A percentile compares a stretch with the other conserved stretches of the same genome.
Evolutionary conservation across 2,113 vertebrate species (phyloP).

Genomic region (Monopterus albus): DNA sequence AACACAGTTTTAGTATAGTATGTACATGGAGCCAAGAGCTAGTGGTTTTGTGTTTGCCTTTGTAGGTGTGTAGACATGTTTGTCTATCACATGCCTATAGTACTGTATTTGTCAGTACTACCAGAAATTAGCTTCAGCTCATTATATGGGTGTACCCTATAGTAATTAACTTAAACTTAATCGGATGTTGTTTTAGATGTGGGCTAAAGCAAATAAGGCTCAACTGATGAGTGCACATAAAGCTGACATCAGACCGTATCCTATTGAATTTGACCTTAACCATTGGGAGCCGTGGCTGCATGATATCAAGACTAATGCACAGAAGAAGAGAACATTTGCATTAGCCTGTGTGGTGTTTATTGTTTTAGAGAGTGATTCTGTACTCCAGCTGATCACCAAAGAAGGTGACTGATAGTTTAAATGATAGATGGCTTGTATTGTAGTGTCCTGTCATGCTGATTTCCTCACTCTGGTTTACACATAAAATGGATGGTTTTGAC

Average conservation of each 20-base stretch:
- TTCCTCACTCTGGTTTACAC: conserved; percentile 6
- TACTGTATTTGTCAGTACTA: conserved; percentile 19
- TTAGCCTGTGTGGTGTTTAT: not conserved
- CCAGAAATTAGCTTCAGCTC: conserved; percentile 20
- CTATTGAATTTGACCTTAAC: conserved; percentile 4
- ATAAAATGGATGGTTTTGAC: conserved; percentile 7
- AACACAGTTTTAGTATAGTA: too few relatives aligned
- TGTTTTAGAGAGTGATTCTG: not conserved
- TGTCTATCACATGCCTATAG: not conserved
- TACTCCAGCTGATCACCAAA: not conserved
- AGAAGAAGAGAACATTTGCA: not conserved
- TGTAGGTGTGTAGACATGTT: conserved; percentile 7
- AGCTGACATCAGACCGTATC: not conserved
- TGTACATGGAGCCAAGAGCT: too few relatives aligned
- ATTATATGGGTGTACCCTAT: not conserved
- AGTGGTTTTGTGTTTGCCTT: not conserved
- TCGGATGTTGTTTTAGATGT: conserved; percentile 28
- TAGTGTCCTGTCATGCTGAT: too few relatives aligned
- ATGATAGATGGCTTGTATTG: too few relatives aligned
- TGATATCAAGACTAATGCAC: not conserved
- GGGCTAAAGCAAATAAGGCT: not conserved
- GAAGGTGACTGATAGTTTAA: not conserved
- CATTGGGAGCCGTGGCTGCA: not conserved
- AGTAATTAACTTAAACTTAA: conserved; percentile 29
- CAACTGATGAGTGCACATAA: not conserved